Percentiles rank a stretch among this genome's conserved stretches.
Evolutionary conservation across 2,797 vertebrate genomes (phyloP).

Genomic region (Pantherophis alleghaniensis): DNA sequence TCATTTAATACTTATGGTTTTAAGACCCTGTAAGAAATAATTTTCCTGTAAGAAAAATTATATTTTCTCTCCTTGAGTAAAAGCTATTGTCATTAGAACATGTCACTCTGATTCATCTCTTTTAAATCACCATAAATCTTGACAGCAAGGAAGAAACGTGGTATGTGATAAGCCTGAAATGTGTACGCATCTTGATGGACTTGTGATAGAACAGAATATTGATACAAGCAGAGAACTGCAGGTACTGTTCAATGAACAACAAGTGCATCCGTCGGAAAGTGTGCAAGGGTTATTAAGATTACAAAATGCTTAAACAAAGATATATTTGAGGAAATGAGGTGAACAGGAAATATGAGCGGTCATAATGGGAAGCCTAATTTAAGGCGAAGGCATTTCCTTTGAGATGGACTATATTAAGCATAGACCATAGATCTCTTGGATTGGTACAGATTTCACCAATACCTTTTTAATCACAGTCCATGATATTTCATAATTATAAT

Average conservation of each 20-base stretch:
- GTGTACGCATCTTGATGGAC: slow-evolving; percentile 61
- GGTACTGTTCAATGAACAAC: slow-evolving; percentile 38
- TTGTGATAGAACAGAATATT: slow-evolving; percentile 40
- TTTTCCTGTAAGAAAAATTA: slow-evolving; percentile 27
- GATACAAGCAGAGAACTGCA: slow-evolving; percentile 62
- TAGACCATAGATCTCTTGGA: background rate
- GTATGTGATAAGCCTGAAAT: slow-evolving; percentile 59
- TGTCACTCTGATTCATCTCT: slow-evolving; percentile 50
- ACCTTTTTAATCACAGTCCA: background rate
- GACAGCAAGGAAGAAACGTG: slow-evolving; percentile 55
- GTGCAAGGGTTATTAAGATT: slow-evolving; percentile 11
- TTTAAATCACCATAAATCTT: slow-evolving; percentile 61
- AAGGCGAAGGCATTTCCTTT: slow-evolving; percentile 46
- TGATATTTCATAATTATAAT: background rate
- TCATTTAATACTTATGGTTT: slow-evolving; percentile 49
- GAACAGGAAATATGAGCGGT: background rate
- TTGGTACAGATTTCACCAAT: background rate
- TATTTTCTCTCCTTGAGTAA: slow-evolving; percentile 57
- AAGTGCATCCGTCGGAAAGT: slow-evolving; percentile 20
- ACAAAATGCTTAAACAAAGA: slow-evolving; percentile 35
- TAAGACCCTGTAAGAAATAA: background rate
- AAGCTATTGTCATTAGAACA: slow-evolving; percentile 51
- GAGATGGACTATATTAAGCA: slow-evolving; percentile 33
- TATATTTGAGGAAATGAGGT: slow-evolving; percentile 9
- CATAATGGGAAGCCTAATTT: slow-evolving; percentile 44